Base-by-base conservation (phyloP, 1,140 invertebrate genomes). In the Andrena cerasifolii region DNA sequence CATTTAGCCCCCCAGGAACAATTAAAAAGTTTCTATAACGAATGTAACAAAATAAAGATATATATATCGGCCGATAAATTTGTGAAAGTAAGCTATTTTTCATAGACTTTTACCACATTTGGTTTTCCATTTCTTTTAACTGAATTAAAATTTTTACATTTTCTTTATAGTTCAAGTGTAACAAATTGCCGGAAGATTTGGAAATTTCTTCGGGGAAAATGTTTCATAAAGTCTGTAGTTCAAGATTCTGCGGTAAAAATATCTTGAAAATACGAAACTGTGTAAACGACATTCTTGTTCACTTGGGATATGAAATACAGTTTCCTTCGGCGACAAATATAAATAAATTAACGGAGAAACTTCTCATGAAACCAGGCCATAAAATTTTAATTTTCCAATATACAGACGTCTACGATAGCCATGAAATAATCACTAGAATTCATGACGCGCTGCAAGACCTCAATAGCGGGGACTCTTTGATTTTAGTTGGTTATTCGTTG, bases 401-500 rank as follows among this genome's bases (percentile, higher is more conserved):
- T 28, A 86, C 65, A 10, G 67, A 85, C 10, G 5, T 66, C 21
- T 74, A 75, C 47, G 78, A 88, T 26, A 88, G 84, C 75, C 65
- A 65, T 58, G 66, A 73, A 53, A 81, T 79, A 16, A 86, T 92
- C 36, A 59, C 6, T 14, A 24, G 61, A 24, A 80, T 93, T 63
- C 72, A 76, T 28, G 49, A 90, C 18, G 61, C 49, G 59, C 14
- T 92, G 8, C 21, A 70, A 18, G 77, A 78, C 6, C 71, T 91
- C 3, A 45, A 45, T 51, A 62, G 36, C 76, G 80, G 82, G 66
- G 62, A 89, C 14, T 77, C 65, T 58, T 80, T 93, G 18, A 18
- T 91, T 63, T 74, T 93, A 33, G 70, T 89, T 68, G 92, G 91
- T 31, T 93, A 91, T 62, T 86, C 87, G 59, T 86, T 93, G 24